These are phyloP conservation scores for Nesogale talazaci DNA, from an alignment of 2,113 vertebrate genomes.

Conservation along the genomic window DNA sequence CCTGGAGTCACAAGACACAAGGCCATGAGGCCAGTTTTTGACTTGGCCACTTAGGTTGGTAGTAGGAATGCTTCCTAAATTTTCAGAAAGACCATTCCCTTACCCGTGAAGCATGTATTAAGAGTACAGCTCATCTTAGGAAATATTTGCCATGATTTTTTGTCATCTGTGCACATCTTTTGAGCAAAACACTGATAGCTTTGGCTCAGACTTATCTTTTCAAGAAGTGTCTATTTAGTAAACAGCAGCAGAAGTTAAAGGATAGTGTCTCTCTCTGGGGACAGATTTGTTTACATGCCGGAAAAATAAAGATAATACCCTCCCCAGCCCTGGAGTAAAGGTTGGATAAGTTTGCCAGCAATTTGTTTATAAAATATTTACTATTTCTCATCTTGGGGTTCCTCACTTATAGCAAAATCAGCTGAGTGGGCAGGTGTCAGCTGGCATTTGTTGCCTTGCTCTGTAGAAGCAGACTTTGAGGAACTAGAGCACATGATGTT, in stretches of 20 bases:
- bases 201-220: background rate
- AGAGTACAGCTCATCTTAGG: background rate
- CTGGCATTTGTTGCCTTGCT: background rate
- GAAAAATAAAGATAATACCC: constrained; percentile 38
- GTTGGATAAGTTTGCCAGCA: background rate
- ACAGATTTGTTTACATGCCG: background rate
- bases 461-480: background rate
- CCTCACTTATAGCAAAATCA: background rate
- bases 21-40: background rate
- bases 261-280: background rate
- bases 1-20: background rate
- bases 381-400: background rate
- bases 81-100: constrained; percentile 3
- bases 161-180: background rate
- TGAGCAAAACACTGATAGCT: background rate
- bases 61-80: background rate
- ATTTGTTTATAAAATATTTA: constrained; percentile 10
- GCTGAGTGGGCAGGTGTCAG: background rate
- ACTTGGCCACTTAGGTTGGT: constrained; percentile 5
- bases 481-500: background rate
- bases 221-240: background rate
- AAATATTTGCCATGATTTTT: background rate
- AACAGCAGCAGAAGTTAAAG: constrained; percentile 6
- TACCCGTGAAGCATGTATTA: background rate
- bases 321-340: background rate